phyloP scores from a whole-genome alignment of 2,797 vertebrate genomes.

The Silurus aristotelis region DNA sequence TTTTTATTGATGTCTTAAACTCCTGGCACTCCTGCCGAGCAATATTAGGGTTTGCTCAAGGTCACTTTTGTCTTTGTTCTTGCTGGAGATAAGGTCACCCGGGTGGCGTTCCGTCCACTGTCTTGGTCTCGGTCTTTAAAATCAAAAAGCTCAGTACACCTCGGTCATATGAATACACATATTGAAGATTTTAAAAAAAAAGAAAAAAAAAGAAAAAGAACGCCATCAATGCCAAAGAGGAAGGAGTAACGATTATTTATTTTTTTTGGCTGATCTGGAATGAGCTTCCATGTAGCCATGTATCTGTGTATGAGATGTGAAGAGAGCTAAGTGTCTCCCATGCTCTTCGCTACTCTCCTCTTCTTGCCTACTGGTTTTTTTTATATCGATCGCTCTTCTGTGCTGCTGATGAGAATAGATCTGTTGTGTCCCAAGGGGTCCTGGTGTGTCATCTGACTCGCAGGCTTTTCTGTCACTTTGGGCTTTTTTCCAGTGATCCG shows the following conservation, averaged over 20 bases:
- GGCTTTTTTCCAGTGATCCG: conserved; percentile 57
- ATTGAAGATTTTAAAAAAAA: not conserved
- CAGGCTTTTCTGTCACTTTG: conserved; percentile 56
- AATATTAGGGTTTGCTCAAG: conserved; percentile 57
- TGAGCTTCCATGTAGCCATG: conserved; percentile 51
- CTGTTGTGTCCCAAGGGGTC: conserved; percentile 60
- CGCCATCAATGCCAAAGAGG: conserved; percentile 31
- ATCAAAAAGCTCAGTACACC: conserved; percentile 56
- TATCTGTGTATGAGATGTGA: conserved; percentile 28
- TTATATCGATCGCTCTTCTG: conserved; percentile 67
- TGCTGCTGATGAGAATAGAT: conserved; percentile 72
- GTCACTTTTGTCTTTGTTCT: conserved; percentile 56
- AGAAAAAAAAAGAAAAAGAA: not conserved
- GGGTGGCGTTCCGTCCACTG: conserved; percentile 40
- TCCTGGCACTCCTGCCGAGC: conserved; percentile 32
- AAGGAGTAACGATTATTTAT: conserved; percentile 42
- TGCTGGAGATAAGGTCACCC: conserved; percentile 44
- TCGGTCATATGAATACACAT: conserved; percentile 27
- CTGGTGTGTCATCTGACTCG: conserved; percentile 60
- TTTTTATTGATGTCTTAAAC: conserved; percentile 38
- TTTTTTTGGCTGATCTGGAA: conserved; percentile 50
- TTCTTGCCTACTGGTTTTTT: conserved; percentile 50
- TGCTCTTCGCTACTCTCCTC: conserved; percentile 33
- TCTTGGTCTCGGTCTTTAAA: conserved; percentile 54
- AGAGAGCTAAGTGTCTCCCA: conserved; percentile 29